Conservation (phyloP, 1,140 invertebrate genomes). For the Lasioglossum albipes region DNA sequence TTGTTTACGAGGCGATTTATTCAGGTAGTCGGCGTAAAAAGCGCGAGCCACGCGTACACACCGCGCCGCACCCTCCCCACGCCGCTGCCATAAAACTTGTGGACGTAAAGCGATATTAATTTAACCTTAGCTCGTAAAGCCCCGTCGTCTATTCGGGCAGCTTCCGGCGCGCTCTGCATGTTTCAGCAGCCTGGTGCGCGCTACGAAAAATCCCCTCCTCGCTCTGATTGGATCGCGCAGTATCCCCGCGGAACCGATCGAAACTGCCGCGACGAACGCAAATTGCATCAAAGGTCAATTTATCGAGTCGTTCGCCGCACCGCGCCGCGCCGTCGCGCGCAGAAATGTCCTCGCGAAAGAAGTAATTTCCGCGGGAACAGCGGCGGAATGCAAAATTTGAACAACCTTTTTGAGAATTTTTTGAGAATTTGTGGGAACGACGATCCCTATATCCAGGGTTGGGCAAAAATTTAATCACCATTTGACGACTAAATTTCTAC, state of each 20-base stretch:
- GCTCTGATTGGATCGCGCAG: no score
- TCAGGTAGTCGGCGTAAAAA: neutral
- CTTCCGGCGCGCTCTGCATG: neutral
- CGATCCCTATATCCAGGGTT: no score
- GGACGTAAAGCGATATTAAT: constrained; percentile 4
- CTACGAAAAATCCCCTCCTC: neutral
- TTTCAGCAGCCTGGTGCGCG: neutral
- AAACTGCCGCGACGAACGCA: neutral
- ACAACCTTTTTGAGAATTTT: no score
- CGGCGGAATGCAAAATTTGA: neutral
- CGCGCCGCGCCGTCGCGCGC: neutral
- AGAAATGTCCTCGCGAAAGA: neutral
- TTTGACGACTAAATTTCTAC: no score
- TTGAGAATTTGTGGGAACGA: no score
- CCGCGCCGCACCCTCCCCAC: no score
- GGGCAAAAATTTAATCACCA: no score
- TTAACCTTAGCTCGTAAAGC: constrained; percentile 9
- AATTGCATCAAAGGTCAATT: constrained; percentile 10
- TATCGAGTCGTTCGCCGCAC: neutral
- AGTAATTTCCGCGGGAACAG: neutral
- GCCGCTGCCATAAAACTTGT: neutral
- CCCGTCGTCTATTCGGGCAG: neutral
- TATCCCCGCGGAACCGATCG: no score
- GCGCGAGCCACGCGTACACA: neutral
- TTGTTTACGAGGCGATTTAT: neutral